phyloP scores from a whole-genome alignment of 2,797 vertebrate species.

The Oryzias sinensis region DNA sequence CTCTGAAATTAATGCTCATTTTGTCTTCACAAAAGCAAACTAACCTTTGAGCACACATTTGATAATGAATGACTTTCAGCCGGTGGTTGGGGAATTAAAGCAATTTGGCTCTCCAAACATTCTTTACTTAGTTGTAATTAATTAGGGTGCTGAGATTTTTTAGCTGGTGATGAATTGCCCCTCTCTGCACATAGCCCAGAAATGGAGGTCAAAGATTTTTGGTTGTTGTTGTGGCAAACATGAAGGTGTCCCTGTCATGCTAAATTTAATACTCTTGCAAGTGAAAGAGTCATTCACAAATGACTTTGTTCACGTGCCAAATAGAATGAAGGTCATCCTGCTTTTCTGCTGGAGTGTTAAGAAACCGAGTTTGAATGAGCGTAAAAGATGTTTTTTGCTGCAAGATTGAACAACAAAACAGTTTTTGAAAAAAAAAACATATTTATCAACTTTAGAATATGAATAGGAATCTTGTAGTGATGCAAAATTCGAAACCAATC shows the following conservation, averaged over 20 bases:
- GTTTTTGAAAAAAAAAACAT: too few relatives aligned
- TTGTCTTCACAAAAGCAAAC: conserved; percentile 80
- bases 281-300: conserved; percentile 69
- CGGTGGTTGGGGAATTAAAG: conserved; percentile 80
- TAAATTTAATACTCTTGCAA: conserved; percentile 75
- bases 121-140: conserved; percentile 88
- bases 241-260: conserved; percentile 82
- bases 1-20: conserved; percentile 80
- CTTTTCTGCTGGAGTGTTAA: conserved; percentile 54
- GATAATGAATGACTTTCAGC: conserved; percentile 86
- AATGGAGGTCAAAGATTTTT: conserved; percentile 83
- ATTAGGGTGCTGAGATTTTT: conserved; percentile 82
- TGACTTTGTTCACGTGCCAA: conserved; percentile 73
- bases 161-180: conserved; percentile 82
- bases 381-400: conserved; percentile 2
- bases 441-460: too few relatives aligned
- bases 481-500: conserved; percentile 1
- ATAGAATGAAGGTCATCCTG: conserved; percentile 71
- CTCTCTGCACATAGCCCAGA: conserved; percentile 76
- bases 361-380: conserved; percentile 39
- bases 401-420: too few relatives aligned
- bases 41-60: conserved; percentile 88
- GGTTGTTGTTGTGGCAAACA: conserved; percentile 80
- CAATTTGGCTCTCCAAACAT: conserved; percentile 87
- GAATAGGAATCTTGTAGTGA: not conserved